Evolutionary conservation across 2,113 vertebrate genomes (phyloP), one percentile per base, ranked within the genome.

Genomic region (Eptatretus burgeri): DNA sequence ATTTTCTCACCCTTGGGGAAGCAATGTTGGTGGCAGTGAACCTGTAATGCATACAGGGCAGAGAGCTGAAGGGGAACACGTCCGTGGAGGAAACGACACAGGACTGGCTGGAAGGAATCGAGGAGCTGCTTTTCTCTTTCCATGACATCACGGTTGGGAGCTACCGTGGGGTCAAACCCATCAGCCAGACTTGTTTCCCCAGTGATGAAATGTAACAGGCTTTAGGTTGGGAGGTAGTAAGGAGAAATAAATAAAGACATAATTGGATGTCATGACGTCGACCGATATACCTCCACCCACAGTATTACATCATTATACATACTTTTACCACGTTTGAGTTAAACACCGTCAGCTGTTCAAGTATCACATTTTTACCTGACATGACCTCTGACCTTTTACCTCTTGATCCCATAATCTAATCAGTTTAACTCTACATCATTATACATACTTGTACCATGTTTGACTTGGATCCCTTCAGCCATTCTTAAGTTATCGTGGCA

Each of bases 11-110:
- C 91, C 93, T 98, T 98, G 51, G 89, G 91, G 67, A 94, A 95
- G 68, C 76, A 74, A 65, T 75, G 83, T 74, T 79, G 77, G 69
- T 86, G 84, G 79, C 89, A 96, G 79, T 98, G 91, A 74, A 96
- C 85, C 81, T 96, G 89, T 67, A 98, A 79, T 18, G 89, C 87
- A 20, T 94, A 98, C 14, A 98, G 76, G 68, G 86, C 91, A 68
- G 85, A 85, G 77, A 98, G 85, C 77, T 98, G 91, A 67, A 98
- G 81, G 70, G 94, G 79, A 17, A 88, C 80, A 65, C 94, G 89
- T 77, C 93, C 85, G 63, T 98, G 89, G 74, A 98, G 83, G 71
- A 98, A 98, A 75, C 95, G 95, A 77, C 95, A 89, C 85, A 98
- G 85, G 73, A 98, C 91, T 2, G 89, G 91, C 75, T 96, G 95